Conservation (phyloP, 2,113 vertebrate species). For the Alouatta palliata region DNA sequence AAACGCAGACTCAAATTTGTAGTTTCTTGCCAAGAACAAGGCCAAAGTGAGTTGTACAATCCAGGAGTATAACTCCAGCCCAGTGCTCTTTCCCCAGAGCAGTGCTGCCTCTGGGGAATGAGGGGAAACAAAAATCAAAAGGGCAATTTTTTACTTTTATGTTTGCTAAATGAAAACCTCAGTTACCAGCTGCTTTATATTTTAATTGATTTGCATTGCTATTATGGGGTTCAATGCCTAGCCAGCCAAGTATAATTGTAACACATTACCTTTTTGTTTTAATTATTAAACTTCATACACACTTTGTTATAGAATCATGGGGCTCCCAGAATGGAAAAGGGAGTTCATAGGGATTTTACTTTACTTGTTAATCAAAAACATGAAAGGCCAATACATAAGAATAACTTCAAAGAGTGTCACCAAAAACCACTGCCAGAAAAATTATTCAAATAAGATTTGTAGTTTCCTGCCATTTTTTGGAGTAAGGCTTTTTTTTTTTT, state of each 20-base stretch:
- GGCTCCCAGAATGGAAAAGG: slow-evolving; percentile 28
- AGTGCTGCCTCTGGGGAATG: neutral
- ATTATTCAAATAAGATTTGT: neutral
- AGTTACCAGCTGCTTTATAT: slow-evolving; percentile 52
- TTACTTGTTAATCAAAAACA: slow-evolving; percentile 59
- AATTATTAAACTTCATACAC: slow-evolving; percentile 48
- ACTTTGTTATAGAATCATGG: slow-evolving; percentile 50
- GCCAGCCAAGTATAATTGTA: slow-evolving; percentile 60
- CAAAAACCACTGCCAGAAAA: neutral
- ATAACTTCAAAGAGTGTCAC: neutral
- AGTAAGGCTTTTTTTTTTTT: no score
- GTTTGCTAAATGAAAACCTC: slow-evolving; percentile 43
- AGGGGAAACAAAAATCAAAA: neutral
- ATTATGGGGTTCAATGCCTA: slow-evolving; percentile 71
- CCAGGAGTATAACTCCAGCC: fast-evolving
- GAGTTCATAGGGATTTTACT: slow-evolving; percentile 51
- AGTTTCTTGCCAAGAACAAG: neutral
- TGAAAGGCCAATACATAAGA: slow-evolving; percentile 50
- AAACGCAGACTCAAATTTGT: neutral
- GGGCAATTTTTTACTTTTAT: slow-evolving; percentile 20
- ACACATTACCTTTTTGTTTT: slow-evolving; percentile 58
- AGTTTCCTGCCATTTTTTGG: neutral
- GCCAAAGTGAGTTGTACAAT: neutral
- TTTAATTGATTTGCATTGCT: slow-evolving; percentile 61
- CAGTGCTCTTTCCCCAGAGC: neutral